Percentiles rank a stretch among this genome's conserved stretches.
Conservation (phyloP, 2,113 vertebrate genomes). For the Rhinopithecus roxellana region DNA sequence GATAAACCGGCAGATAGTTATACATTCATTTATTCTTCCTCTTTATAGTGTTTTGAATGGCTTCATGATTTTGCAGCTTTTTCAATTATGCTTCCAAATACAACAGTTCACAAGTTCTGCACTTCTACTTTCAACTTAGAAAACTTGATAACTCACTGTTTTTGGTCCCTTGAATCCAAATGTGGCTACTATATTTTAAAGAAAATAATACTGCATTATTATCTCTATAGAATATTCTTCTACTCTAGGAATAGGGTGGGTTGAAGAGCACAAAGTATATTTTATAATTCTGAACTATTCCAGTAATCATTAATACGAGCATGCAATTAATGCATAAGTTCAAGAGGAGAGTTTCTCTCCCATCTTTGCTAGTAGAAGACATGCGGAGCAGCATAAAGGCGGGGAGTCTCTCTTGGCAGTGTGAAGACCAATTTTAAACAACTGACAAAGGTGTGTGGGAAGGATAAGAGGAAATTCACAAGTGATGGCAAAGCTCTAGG, state of each 20-base stretch:
- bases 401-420: neutral
- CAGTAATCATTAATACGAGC: neutral
- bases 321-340: neutral
- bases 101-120: neutral
- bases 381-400: neutral
- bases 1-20: neutral
- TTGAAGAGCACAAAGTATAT: conserved; percentile 1
- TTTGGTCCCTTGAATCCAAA: neutral
- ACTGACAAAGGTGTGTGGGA: neutral
- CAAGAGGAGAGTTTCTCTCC: neutral
- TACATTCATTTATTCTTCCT: neutral
- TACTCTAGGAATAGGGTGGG: neutral
- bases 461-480: neutral
- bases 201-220: neutral
- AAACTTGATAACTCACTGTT: neutral
- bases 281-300: conserved; percentile 3
- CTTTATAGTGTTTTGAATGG: neutral
- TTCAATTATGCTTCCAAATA: neutral
- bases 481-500: neutral
- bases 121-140: neutral
- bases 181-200: neutral
- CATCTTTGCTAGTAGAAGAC: neutral
- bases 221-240: neutral
- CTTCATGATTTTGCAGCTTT: conserved; percentile 12
- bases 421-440: neutral